Base-by-base conservation (phyloP, 1,140 invertebrate species). In the Augochlora pura region DNA sequence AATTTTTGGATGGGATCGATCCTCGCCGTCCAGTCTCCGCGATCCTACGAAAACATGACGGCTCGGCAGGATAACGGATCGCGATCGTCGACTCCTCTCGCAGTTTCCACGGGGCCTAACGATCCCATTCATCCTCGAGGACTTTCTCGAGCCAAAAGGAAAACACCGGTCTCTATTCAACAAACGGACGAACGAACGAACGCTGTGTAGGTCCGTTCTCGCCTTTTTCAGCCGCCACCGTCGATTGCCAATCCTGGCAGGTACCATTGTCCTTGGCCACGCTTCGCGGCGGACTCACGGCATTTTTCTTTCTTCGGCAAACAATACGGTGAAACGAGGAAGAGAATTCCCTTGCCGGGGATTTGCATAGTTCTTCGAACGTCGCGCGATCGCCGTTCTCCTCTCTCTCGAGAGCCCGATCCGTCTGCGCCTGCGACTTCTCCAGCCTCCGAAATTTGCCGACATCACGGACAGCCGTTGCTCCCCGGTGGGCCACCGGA, bases 241-340 rank as follows among this genome's bases (percentile, higher is more conserved):
- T 78, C 80, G 75, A 88, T 75, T 39, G 77, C 57, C 54, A 66
- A 78, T 83, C 49, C 52, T 52, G 64, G 80, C 87, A 90, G 89
- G 87, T 90, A 84, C 85, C 86, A 90, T 90, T 89, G 88, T 90
- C 84, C 88, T 85, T 82, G 75, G 73, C 82, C 85, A 86, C 80
- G 77, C 78, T 87, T 81, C 71, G 80, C 69, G 69, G 80, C 76
- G 68, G 82, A 80, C 81, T 81, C 57, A 57, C 63, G 79, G 63
- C 84, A 82, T 82, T 87, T 85, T 81, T 81, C 81, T 85, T 86
- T 90, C 78, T 86, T 38, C 64, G 10, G 39, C 82, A 77, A 85
- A 86, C 88, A 88, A 86, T 90, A 77, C 77, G 62, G 84, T 75
- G 85, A 88, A 88, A 90, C 84, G 82, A 86, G 77, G 79, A 83